These are phyloP conservation scores for Gadus chalcogrammus DNA, from an alignment of 2,113 vertebrate species.

Conservation along the genomic window DNA sequence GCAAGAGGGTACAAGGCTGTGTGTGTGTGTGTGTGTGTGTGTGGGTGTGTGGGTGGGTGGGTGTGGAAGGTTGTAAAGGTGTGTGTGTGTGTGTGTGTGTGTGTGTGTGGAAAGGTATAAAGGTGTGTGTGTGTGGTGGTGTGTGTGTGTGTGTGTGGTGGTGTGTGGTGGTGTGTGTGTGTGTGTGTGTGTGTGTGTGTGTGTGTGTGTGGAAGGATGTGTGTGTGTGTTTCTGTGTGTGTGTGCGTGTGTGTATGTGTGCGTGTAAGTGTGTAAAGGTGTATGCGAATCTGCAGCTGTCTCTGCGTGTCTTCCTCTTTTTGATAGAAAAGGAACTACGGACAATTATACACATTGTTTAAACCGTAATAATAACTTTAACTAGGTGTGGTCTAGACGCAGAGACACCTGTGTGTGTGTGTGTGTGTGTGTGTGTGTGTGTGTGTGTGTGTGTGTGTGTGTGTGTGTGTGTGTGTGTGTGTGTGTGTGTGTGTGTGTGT, in stretches of 20 bases:
- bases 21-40: constrained; percentile 6
- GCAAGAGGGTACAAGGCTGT: constrained; percentile 66
- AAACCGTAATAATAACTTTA: neutral
- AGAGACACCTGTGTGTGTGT: neutral
- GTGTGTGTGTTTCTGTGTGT: neutral
- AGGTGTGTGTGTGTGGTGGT: neutral
- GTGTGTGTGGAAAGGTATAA: too few species aligned
- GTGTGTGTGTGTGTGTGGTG: neutral
- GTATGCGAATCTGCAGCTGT: neutral
- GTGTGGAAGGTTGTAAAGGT: neutral
- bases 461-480: neutral
- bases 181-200: neutral
- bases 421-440: neutral
- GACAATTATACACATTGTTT: neutral
- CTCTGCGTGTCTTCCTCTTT: neutral
- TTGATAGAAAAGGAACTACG: too few species aligned
- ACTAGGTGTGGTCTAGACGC: neutral
- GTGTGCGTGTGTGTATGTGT: neutral
- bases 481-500: constrained; percentile 1
- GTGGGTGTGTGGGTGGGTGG: neutral
- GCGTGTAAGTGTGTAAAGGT: neutral
- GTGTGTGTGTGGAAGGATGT: neutral
- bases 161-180: neutral
- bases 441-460: constrained; percentile 4
- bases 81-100: too few species aligned